Conservation (phyloP, 2,797 vertebrate genomes). For the Pogoniulus pusillus region DNA sequence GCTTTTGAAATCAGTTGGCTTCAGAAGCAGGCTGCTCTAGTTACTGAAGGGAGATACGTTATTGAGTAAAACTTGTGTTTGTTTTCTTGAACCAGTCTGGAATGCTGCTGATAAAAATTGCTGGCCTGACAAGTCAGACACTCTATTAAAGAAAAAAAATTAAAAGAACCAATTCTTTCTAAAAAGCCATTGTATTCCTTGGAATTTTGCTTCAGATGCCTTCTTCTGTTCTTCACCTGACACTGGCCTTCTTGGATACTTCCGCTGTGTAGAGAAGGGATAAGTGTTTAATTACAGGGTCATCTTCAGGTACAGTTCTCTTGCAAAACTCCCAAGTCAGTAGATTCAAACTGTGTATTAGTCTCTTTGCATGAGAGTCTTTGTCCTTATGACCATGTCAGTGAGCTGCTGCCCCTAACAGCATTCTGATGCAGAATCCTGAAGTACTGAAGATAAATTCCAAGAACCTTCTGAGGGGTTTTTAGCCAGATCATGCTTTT, state of each 20-base stretch:
- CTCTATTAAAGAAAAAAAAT: not conserved
- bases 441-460: not conserved
- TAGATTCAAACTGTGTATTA: not conserved
- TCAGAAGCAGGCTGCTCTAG: conserved; percentile 33
- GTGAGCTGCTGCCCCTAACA: not conserved
- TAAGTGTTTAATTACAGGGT: not conserved
- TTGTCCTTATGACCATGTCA: not conserved
- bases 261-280: not conserved
- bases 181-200: not conserved
- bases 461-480: not conserved
- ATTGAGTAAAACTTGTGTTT: not conserved
- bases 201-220: not conserved
- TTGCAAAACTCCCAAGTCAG: not conserved
- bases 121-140: not conserved
- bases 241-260: not conserved
- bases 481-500: not conserved
- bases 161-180: not conserved
- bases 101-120: not conserved
- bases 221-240: not conserved
- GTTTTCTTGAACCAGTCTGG: conserved; percentile 26
- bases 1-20: conserved; percentile 37
- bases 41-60: not conserved
- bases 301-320: not conserved
- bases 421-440: not conserved
- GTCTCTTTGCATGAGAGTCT: not conserved